Evolutionary conservation across 2,797 vertebrate species (phyloP).

Genomic region (Diplodus puntazzo): DNA sequence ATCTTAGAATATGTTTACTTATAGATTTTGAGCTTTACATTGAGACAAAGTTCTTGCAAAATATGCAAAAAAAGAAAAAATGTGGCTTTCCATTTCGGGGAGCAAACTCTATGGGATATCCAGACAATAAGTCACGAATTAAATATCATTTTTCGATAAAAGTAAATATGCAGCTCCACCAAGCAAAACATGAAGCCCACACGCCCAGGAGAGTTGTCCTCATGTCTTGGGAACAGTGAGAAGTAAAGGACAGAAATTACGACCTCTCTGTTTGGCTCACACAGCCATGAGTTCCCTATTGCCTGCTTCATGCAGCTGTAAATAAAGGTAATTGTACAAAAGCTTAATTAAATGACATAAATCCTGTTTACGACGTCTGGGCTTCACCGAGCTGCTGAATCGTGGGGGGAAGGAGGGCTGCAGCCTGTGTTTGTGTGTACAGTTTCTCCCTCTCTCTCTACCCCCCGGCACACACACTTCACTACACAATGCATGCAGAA

Average conservation of each 20-base stretch:
- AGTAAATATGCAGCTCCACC: slow-evolving; percentile 42
- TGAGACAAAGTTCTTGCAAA: background rate
- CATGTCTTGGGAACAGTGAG: slow-evolving; percentile 70
- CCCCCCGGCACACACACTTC: background rate
- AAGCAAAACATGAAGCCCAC: slow-evolving; percentile 39
- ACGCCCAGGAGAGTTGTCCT: slow-evolving; percentile 51
- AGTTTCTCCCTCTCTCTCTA: slow-evolving; percentile 1
- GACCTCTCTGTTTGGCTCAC: slow-evolving; percentile 67
- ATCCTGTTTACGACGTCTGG: slow-evolving; percentile 82
- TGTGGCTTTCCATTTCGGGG: background rate
- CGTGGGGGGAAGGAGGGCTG: slow-evolving; percentile 22
- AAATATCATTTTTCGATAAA: slow-evolving; percentile 9
- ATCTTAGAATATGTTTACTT: background rate
- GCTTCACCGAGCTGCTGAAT: slow-evolving; percentile 72
- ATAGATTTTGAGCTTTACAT: background rate
- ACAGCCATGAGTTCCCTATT: slow-evolving; percentile 55
- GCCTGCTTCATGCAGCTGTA: slow-evolving; percentile 76
- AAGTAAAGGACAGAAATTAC: slow-evolving; percentile 75
- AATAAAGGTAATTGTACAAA: slow-evolving; percentile 86
- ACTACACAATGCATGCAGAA: slow-evolving; percentile 11
- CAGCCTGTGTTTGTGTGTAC: slow-evolving; percentile 18
- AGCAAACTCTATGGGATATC: background rate
- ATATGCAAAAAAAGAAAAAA: no score
- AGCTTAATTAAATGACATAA: slow-evolving; percentile 88
- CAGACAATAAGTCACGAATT: background rate